Conservation (phyloP, 2,888 invertebrate genomes). For the Pheosia tremula region DNA sequence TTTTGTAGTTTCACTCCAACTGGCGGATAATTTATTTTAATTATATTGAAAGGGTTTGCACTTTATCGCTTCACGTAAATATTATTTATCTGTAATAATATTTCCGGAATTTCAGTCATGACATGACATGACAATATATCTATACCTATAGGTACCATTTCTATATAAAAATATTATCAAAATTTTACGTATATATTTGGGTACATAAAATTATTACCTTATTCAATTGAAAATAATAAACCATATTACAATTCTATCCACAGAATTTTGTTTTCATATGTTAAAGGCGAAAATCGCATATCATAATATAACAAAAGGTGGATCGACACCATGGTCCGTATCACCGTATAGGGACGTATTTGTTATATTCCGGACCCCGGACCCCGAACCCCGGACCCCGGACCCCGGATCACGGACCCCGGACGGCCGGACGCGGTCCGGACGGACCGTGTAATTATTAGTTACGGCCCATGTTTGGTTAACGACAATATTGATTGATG, state of each 20-base stretch:
- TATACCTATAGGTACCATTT: no score
- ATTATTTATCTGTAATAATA: no score
- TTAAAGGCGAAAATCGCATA: background rate
- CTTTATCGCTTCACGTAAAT: no score
- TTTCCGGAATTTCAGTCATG: no score
- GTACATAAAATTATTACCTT: no score
- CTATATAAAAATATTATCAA: no score
- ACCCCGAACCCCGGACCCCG: constrained; percentile 3
- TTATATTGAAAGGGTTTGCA: background rate
- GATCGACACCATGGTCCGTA: background rate
- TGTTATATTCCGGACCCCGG: constrained; percentile 37
- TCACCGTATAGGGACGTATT: constrained; percentile 41
- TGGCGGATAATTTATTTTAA: constrained; percentile 3
- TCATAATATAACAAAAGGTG: constrained; percentile 1
- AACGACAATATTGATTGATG: constrained; percentile 53
- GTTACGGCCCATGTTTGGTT: constrained; percentile 45
- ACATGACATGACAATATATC: no score
- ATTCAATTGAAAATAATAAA: no score
- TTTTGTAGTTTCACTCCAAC: constrained; percentile 17
- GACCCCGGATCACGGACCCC: constrained; percentile 9
- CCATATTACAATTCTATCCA: background rate
- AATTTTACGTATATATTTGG: no score
- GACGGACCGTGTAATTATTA: constrained; percentile 48
- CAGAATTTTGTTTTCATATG: background rate
- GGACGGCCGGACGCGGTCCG: constrained; percentile 18